Conservation (phyloP, 2,888 invertebrate genomes). For the Antheraea yamamai region DNA sequence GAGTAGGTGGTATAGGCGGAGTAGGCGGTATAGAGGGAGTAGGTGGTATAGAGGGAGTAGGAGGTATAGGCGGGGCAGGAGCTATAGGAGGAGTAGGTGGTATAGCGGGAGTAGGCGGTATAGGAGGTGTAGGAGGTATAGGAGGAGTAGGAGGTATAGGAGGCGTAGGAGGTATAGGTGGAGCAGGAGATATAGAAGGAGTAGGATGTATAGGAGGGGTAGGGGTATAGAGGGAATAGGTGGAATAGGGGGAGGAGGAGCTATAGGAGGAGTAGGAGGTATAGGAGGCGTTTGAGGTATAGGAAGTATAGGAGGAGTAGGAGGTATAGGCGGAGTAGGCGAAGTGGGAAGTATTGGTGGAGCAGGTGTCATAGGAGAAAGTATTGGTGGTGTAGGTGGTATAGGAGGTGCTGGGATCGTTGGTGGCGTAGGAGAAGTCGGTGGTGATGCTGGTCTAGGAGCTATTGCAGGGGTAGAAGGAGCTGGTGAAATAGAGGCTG, state of each 20-base stretch:
- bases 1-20: no score
- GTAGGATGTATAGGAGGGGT: conserved; percentile 3
- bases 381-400: not conserved
- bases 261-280: conserved; percentile 20
- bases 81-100: conserved; percentile 13
- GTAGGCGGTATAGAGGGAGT: not conserved
- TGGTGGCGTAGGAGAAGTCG: conserved; percentile 5
- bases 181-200: not conserved
- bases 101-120: conserved; percentile 3
- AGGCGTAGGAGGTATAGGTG: conserved; percentile 1
- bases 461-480: conserved; percentile 10
- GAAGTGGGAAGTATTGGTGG: not conserved
- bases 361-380: not conserved
- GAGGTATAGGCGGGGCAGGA: conserved; percentile 10
- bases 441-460: conserved; percentile 15
- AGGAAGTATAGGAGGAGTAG: conserved; percentile 18
- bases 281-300: conserved; percentile 13
- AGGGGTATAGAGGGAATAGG: not conserved
- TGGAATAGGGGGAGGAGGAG: conserved; percentile 15
- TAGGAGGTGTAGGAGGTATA: conserved; percentile 9
- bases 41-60: conserved; percentile 8
- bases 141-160: conserved; percentile 5
- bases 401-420: not conserved
- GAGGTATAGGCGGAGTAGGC: conserved; percentile 26
- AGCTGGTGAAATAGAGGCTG: conserved; percentile 9